These are phyloP conservation scores for Heliangelus exortis DNA, from an alignment of 2,797 vertebrate genomes.

Conservation along the genomic window DNA sequence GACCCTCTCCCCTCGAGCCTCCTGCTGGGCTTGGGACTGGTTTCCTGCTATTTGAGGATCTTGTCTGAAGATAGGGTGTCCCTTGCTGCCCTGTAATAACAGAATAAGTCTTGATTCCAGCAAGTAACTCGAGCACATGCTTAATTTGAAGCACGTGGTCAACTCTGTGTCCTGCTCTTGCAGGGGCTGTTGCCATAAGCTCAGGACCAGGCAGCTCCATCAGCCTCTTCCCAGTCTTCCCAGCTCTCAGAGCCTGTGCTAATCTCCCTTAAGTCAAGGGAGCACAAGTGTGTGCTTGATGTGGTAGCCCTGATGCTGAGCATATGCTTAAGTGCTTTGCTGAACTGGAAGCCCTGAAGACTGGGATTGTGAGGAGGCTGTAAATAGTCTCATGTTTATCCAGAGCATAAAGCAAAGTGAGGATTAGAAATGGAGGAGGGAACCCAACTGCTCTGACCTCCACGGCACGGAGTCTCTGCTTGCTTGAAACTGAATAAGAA, in stretches of 20 bases:
- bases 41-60: not conserved
- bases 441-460: not conserved
- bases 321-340: slow-evolving; percentile 35
- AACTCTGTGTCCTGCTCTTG: not conserved
- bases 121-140: not conserved
- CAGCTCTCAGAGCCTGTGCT: not conserved
- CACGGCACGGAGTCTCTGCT: not conserved
- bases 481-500: not conserved
- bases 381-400: not conserved
- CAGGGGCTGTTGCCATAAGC: not conserved
- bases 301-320: slow-evolving; percentile 24
- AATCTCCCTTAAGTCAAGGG: not conserved
- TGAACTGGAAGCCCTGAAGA: not conserved
- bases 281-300: not conserved
- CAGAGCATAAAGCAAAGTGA: not conserved
- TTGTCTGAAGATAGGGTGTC: not conserved
- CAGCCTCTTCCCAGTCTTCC: not conserved
- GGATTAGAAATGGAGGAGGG: not conserved
- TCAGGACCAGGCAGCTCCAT: not conserved
- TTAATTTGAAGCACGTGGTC: not conserved
- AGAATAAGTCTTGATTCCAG: not conserved
- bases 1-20: not conserved
- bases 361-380: not conserved
- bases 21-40: not conserved
- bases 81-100: not conserved